These are phyloP conservation scores for Hermaeophaga mercurialis DNA, from an alignment of 2,888 invertebrate genomes.

Conservation along the genomic window DNA sequence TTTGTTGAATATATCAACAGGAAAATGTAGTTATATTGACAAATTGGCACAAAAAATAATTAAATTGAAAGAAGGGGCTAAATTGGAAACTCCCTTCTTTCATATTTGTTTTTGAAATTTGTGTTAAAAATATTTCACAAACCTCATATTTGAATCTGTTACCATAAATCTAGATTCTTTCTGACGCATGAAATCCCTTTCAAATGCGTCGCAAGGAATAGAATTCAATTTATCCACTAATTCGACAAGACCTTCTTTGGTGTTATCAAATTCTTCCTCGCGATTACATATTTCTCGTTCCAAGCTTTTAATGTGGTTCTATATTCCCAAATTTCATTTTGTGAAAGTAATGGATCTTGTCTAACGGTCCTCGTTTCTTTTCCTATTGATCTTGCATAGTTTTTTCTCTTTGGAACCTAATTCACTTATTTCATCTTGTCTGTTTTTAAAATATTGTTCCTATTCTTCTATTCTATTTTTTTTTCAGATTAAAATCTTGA, in stretches of 20 bases:
- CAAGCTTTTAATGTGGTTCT: constrained; percentile 64
- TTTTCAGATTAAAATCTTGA: no score
- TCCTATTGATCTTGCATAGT: constrained; percentile 63
- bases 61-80: no score
- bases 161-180: constrained; percentile 62
- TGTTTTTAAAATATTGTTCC: constrained; percentile 58
- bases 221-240: constrained; percentile 54
- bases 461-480: no score
- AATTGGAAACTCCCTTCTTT: constrained; percentile 60
- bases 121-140: constrained; percentile 64
- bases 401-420: constrained; percentile 62
- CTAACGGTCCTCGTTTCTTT: constrained; percentile 59
- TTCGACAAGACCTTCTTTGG: constrained; percentile 54
- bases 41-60: no score
- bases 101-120: constrained; percentile 63
- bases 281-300: constrained; percentile 66
- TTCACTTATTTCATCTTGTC: constrained; percentile 58
- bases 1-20: no score
- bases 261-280: constrained; percentile 51
- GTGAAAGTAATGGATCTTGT: constrained; percentile 64
- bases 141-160: constrained; percentile 67
- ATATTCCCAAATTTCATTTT: constrained; percentile 65
- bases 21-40: no score
- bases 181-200: constrained; percentile 52
- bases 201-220: constrained; percentile 55